Evolutionary conservation across 2,888 invertebrate genomes (phyloP).

Genomic region (Trichopoda pennipes): DNA sequence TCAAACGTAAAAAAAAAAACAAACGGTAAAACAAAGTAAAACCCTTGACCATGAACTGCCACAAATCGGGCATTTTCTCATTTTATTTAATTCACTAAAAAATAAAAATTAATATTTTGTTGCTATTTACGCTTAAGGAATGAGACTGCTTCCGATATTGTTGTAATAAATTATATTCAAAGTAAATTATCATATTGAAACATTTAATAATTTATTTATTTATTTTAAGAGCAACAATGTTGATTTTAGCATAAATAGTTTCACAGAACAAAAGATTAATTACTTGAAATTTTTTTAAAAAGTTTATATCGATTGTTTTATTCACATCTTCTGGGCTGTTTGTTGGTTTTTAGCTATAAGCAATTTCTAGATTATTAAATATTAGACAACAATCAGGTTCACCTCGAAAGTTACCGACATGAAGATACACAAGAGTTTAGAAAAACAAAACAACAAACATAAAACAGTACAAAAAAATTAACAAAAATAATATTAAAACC

Average conservation of each 20-base stretch:
- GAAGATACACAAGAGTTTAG: not conserved
- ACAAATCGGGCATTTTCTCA: no score
- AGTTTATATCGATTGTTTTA: conserved; percentile 35
- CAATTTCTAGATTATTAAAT: conserved; percentile 47
- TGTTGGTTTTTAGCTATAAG: conserved; percentile 37
- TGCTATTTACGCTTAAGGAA: no score
- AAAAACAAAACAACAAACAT: conserved; percentile 4
- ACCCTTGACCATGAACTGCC: no score
- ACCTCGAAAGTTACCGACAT: conserved; percentile 74
- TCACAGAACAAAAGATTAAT: not conserved
- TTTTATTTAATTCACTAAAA: no score
- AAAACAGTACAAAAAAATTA: not conserved
- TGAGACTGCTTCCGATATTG: no score
- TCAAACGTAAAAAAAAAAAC: no score
- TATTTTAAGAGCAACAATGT: not conserved
- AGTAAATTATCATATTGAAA: no score
- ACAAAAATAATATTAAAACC: not conserved
- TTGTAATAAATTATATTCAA: no score
- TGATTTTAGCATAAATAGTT: not conserved
- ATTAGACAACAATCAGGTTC: conserved; percentile 73
- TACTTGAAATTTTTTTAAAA: conserved; percentile 21
- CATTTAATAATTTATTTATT: not conserved
- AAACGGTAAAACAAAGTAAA: no score
- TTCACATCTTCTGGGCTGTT: conserved; percentile 52
- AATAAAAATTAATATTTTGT: no score